Evolutionary conservation across 2,797 vertebrate genomes (phyloP).

Genomic region (Tiaroga cobitis): DNA sequence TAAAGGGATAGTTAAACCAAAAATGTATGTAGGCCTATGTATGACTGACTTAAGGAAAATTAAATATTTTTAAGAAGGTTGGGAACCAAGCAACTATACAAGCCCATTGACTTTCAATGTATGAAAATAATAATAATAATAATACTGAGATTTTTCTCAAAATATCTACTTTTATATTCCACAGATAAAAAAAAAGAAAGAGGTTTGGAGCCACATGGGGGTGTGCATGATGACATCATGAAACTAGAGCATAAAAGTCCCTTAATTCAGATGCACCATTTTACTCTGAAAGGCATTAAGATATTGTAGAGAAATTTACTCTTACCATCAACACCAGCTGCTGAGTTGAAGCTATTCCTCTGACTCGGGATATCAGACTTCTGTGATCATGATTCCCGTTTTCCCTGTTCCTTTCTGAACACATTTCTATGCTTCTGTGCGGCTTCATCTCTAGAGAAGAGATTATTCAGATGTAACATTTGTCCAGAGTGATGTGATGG

Average conservation of each 20-base stretch:
- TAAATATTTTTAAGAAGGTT: background rate
- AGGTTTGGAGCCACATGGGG: background rate
- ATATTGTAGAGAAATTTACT: background rate
- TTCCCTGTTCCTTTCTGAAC: background rate
- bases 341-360: background rate
- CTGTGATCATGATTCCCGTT: background rate
- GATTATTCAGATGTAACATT: conserved; percentile 66
- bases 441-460: conserved; percentile 41
- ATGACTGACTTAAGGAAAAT: background rate
- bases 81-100: background rate
- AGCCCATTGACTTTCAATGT: background rate
- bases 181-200: background rate
- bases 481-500: conserved; percentile 50
- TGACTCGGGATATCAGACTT: conserved; percentile 20
- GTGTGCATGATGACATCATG: background rate
- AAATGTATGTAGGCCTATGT: background rate
- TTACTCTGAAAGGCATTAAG: background rate
- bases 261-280: background rate
- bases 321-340: background rate
- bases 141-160: too few species aligned
- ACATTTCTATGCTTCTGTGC: conserved; percentile 31
- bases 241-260: background rate
- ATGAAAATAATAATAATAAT: background rate
- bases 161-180: background rate
- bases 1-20: background rate